Conservation (phyloP, 2,888 invertebrate species). For the Cataglyphis albicans region DNA sequence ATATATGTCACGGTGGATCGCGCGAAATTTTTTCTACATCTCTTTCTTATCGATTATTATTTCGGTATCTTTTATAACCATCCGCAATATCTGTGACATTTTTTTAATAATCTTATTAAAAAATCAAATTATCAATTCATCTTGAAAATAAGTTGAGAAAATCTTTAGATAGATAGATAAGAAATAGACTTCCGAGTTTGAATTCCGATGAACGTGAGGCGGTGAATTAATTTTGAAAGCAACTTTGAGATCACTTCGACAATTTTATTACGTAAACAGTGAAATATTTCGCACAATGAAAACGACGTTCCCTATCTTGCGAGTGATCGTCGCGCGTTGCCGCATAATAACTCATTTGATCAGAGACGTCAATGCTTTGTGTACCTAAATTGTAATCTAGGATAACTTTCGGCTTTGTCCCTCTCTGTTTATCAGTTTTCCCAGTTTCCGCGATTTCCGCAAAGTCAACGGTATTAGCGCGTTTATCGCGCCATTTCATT, state of each 20-base stretch:
- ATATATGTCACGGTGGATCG: background rate
- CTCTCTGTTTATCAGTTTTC: conserved; percentile 52
- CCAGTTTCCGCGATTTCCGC: conserved; percentile 52
- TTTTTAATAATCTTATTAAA: conserved; percentile 16
- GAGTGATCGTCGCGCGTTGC: conserved; percentile 28
- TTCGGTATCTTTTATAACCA: background rate
- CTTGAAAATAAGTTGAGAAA: background rate
- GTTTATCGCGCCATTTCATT: conserved; percentile 56
- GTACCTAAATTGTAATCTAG: conserved; percentile 52
- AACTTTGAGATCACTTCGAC: conserved; percentile 16
- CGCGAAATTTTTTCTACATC: background rate
- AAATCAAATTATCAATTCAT: conserved; percentile 2
- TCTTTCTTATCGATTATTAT: conserved; percentile 13
- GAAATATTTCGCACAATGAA: conserved; percentile 26
- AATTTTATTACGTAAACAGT: conserved; percentile 36
- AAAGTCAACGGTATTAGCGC: conserved; percentile 44
- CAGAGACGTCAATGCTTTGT: conserved; percentile 50
- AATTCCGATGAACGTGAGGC: conserved; percentile 27
- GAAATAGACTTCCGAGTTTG: conserved; percentile 7
- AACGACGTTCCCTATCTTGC: conserved; percentile 32
- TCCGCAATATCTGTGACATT: conserved; percentile 13
- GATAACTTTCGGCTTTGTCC: conserved; percentile 52
- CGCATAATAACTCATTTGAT: conserved; percentile 45
- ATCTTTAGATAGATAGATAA: conserved; percentile 4
- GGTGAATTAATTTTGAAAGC: conserved; percentile 42